Base-by-base conservation (phyloP, 2,797 vertebrate genomes). In the Dromococcyx pavoninus region DNA sequence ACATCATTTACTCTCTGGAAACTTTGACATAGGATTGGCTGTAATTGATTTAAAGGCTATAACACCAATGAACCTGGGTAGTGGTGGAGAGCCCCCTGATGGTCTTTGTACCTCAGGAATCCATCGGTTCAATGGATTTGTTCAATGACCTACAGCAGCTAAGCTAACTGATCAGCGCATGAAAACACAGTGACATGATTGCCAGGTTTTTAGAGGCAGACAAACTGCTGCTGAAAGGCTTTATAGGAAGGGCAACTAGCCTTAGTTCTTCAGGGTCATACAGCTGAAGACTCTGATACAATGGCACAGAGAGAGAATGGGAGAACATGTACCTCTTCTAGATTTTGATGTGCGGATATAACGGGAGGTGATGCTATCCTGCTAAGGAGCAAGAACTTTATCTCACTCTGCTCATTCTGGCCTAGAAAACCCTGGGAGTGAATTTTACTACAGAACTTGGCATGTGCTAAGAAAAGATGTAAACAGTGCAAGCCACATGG, bases 141-240 rank as follows among this genome's bases (percentile, higher is more conserved):
- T 71, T 91, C 81, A 92, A 16, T 77, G 81, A 79, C 91, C 84
- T 89, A 53, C 46, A 91, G 61, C 82, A 92, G 75, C 69, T 64
- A 50, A 82, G 56, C 73, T 87, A 90, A 92, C 78, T 77, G 81
- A 83, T 86, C 78, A 71, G 41, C 73, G 65, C 28, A 71, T 1
- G 32, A 9, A 75, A 89, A 69, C 9, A 14, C 23, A 74, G 41
- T 62, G 88, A 65, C 1, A 3, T 27, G 57, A 48, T 15, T 80
- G 50, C 30, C 30, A 48, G 17, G 37, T 80, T 89, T 93, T 80
- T 35, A 83, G 54, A 83, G 46, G 27, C 35, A 65, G 65, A 61
- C 15, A 87, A 85, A 71, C 77, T 7, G 18, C 28, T 71, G 48
- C 71, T 85, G 72, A 85, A 87, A 83, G n/a, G n/a, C 65, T 94